These are phyloP conservation scores for Alosa alosa DNA, from an alignment of 2,113 vertebrate genomes.

Conservation along the genomic window DNA sequence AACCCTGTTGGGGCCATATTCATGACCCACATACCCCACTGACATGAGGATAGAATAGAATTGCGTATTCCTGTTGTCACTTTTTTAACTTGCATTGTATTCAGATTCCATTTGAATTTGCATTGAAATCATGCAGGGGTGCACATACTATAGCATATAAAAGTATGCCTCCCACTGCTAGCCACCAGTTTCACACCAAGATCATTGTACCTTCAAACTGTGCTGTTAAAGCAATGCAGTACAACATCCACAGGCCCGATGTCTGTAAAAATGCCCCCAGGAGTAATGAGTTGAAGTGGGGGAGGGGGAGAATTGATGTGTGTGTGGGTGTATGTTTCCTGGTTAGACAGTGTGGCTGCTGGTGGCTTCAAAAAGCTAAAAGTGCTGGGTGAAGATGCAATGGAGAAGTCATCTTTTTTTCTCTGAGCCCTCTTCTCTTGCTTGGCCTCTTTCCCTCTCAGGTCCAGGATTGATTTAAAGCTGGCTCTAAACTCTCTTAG, in stretches of 20 bases:
- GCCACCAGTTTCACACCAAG: not conserved
- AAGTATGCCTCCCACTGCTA: not conserved
- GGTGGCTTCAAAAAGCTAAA: conserved; percentile 26
- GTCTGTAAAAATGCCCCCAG: conserved; percentile 42
- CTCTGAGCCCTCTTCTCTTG: not conserved
- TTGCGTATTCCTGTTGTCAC: not conserved
- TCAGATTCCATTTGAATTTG: not conserved
- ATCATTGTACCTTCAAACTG: not conserved
- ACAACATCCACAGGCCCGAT: conserved; percentile 20
- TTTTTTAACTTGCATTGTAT: not conserved
- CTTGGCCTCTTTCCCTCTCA: conserved; percentile 3
- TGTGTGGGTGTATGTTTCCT: not conserved
- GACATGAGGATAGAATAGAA: not conserved
- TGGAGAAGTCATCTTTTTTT: conserved; percentile 23
- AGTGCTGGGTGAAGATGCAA: conserved; percentile 25
- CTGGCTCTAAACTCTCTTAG: conserved; percentile 19
- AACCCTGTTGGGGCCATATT: not conserved
- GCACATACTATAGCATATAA: not conserved
- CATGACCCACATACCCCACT: not conserved
- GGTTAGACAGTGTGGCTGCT: conserved; percentile 29
- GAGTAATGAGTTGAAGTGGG: conserved; percentile 30
- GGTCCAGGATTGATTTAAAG: conserved; percentile 29
- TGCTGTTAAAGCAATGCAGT: not conserved
- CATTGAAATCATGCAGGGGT: not conserved
- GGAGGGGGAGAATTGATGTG: conserved; percentile 25